These are phyloP conservation scores for Romanogobio albipinnatus DNA, from an alignment of 2,113 vertebrate species.

Conservation along the genomic window DNA sequence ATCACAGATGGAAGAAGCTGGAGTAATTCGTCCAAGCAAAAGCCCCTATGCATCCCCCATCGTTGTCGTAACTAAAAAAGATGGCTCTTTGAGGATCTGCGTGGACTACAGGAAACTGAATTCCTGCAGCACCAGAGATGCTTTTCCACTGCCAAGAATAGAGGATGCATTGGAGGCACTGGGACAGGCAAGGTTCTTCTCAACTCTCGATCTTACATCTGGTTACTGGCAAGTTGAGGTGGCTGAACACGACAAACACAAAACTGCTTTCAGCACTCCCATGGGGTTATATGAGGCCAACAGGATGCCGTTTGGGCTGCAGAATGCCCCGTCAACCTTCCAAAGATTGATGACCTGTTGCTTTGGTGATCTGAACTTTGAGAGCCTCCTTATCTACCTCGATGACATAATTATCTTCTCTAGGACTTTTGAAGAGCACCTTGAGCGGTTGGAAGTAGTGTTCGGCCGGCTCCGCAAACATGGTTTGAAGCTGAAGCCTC, in stretches of 20 bases:
- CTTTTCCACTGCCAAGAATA: slow-evolving; percentile 24
- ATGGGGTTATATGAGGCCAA: slow-evolving; percentile 31
- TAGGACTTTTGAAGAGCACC: slow-evolving; percentile 20
- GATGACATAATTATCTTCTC: slow-evolving; percentile 35
- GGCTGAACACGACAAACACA: background rate
- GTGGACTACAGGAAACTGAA: too few species aligned
- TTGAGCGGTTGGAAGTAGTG: slow-evolving; percentile 12
- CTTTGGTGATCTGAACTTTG: slow-evolving; percentile 30
- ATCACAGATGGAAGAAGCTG: too few species aligned
- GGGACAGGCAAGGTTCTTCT: slow-evolving; percentile 48
- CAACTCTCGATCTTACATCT: slow-evolving; percentile 40
- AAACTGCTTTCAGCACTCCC: slow-evolving; percentile 48
- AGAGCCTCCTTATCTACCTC: slow-evolving; percentile 11
- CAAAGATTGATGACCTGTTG: slow-evolving; percentile 36
- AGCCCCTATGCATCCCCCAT: too few species aligned
- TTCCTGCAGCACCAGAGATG: too few species aligned
- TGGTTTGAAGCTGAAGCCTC: too few species aligned
- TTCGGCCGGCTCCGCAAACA: slow-evolving; percentile 28
- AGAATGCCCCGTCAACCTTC: slow-evolving; percentile 36
- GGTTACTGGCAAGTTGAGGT: slow-evolving; percentile 56
- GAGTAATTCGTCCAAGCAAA: too few species aligned
- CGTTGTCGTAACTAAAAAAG: too few species aligned
- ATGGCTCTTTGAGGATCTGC: too few species aligned
- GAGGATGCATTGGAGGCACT: slow-evolving; percentile 47
- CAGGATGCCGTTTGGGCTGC: slow-evolving; percentile 7